These are phyloP conservation scores for Australoheros facetus DNA, from an alignment of 2,797 vertebrate genomes.

Conservation along the genomic window DNA sequence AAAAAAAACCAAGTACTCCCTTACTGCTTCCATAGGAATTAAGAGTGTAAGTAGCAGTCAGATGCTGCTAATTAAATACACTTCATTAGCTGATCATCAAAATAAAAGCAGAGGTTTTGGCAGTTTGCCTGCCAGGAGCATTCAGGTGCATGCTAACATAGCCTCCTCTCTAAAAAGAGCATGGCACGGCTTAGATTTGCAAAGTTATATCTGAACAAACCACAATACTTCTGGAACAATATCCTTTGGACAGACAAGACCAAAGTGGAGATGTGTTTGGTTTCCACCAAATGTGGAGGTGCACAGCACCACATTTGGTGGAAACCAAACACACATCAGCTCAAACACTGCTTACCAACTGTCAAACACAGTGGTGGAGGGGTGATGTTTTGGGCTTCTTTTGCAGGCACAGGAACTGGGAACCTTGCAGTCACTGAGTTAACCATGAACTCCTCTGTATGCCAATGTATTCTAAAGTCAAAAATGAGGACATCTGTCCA, in stretches of 20 bases:
- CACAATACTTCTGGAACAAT: not conserved
- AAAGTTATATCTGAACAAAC: not conserved
- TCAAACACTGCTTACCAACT: not conserved
- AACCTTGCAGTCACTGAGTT: not conserved
- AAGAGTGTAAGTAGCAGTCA: not conserved
- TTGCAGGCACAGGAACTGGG: not conserved
- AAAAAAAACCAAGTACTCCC: not conserved
- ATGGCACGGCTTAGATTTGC: not conserved
- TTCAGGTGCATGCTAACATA: no score
- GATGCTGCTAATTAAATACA: not conserved
- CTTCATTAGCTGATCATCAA: not conserved
- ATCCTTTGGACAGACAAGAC: not conserved
- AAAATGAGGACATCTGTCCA: not conserved
- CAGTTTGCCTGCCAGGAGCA: no score
- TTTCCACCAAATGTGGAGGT: no score
- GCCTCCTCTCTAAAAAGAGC: not conserved
- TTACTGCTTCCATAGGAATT: not conserved
- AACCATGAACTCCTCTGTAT: not conserved
- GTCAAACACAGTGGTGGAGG: not conserved
- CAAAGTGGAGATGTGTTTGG: not conserved
- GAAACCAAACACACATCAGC: not conserved
- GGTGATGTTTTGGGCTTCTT: not conserved
- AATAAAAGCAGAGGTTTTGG: not conserved
- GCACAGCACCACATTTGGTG: not conserved
- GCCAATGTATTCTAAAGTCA: not conserved